phyloP scores from a whole-genome alignment of 1,140 invertebrate species.

The Eueides isabella region DNA sequence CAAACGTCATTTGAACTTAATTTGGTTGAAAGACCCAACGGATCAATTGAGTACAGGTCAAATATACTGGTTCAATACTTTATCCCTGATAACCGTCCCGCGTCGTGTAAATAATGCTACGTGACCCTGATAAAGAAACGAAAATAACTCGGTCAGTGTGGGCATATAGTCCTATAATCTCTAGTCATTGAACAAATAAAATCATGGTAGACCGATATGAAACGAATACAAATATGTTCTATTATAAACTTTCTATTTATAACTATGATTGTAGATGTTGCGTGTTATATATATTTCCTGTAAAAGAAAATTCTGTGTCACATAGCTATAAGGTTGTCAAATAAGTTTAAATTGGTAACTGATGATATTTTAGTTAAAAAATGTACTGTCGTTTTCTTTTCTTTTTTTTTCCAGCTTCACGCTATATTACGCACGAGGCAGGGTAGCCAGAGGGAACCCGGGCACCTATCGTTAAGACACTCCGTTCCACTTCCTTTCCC shows the following conservation, averaged over 20 bases:
- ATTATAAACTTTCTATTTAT: constrained; percentile 31
- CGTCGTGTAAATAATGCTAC: constrained; percentile 58
- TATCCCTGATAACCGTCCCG: constrained; percentile 25
- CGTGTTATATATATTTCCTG: not conserved
- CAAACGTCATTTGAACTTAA: not conserved
- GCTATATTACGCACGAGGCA: no score
- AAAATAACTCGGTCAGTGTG: constrained; percentile 61
- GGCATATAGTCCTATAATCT: constrained; percentile 39
- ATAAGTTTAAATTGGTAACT: not conserved
- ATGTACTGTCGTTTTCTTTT: no score
- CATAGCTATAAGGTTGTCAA: no score
- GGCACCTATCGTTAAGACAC: no score
- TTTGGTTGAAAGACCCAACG: constrained; percentile 3
- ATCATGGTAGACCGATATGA: constrained; percentile 15
- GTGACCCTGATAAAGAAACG: constrained; percentile 67
- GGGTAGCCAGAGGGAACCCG: no score
- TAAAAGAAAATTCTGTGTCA: not conserved
- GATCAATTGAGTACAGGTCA: constrained; percentile 14
- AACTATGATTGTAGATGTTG: constrained; percentile 21
- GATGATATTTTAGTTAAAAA: no score
- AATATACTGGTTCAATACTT: constrained; percentile 25
- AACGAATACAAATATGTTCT: constrained; percentile 33
- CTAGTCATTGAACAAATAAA: constrained; percentile 29
- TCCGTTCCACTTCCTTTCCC: no score
- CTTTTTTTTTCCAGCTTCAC: no score